Evolutionary conservation across 2,888 invertebrate genomes (phyloP), one percentile per base, ranked within the genome.

Genomic region (Rotaria socialis): DNA sequence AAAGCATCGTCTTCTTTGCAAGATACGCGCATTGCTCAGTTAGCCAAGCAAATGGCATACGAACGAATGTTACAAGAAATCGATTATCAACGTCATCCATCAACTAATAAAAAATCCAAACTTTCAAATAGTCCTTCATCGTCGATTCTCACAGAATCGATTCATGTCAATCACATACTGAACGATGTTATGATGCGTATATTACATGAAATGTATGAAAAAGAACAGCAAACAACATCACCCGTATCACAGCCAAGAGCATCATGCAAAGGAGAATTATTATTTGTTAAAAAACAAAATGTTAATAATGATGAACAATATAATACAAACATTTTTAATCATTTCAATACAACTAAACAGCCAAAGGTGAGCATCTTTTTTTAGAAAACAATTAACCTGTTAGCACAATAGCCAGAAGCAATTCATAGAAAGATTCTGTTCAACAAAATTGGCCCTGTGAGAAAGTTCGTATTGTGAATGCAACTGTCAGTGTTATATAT

Each of bases 221-320:
- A 80, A 80, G 22, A 80, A 47, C 43, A 80, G 43, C 35, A 75
- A 22, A 10, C 47, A 22, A 24, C 47, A 47, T 10, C 41, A 43
- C 24, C 41, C 47, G 10, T 47, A 47, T 6, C 41, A 47, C 41
- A 24, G 10, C 41, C 41, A 47, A 22, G 43, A 43, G 47, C 41
- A 47, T 80, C 47, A 47, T 22, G 47, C 24, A 80, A 80, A 47
- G 47, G 75, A 47, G 75, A 80, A 80, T n/a, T 47, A 80, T 80
- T 80, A 47, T 80, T 80, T 80, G 75, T 80, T 47, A 80, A 80
- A 80, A 80, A 80, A 14, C 41, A 80, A 80, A 80, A 80, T 80
- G 22, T 67, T 6, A 67, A 67, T 35, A 67, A 67, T 67, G 35
- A 67, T 67, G 67, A 67, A 67, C 67, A 67, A 67, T 67, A 16